phyloP scores from a whole-genome alignment of 1,140 invertebrate species.

The Lasioglossum baleicum region DNA sequence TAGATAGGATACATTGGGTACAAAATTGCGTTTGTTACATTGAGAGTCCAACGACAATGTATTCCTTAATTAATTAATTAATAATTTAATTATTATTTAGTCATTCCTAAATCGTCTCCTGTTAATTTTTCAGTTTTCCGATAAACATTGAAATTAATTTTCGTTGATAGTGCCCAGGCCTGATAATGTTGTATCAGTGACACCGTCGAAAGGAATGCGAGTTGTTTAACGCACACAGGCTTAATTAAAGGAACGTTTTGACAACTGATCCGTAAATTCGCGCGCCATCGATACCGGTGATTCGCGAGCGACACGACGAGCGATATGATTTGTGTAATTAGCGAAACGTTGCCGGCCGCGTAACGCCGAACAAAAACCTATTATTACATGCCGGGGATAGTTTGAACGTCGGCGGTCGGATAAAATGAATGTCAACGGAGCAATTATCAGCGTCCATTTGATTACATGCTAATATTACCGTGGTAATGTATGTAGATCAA shows the following conservation, averaged over 20 bases:
- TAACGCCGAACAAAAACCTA: conserved; percentile 1
- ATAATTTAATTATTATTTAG: too few relatives aligned
- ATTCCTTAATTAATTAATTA: too few relatives aligned
- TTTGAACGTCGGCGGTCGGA: background rate
- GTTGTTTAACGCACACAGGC: background rate
- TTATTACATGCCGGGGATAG: background rate
- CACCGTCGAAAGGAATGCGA: too few relatives aligned
- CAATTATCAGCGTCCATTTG: background rate
- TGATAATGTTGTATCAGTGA: too few relatives aligned
- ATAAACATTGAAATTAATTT: too few relatives aligned
- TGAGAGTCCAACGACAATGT: too few relatives aligned
- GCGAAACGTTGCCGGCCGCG: background rate
- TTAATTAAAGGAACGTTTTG: background rate
- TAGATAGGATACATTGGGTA: too few relatives aligned
- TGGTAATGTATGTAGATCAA: background rate
- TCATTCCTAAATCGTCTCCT: too few relatives aligned
- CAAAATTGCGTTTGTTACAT: too few relatives aligned
- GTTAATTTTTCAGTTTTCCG: too few relatives aligned
- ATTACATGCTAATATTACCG: background rate
- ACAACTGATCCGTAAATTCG: too few relatives aligned
- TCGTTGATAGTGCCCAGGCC: background rate
- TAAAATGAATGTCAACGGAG: background rate
- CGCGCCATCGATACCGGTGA: background rate
- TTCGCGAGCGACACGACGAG: background rate
- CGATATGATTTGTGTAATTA: background rate